Evolutionary conservation across 2,797 vertebrate species (phyloP).

Genomic region (Clarias pachynema): DNA sequence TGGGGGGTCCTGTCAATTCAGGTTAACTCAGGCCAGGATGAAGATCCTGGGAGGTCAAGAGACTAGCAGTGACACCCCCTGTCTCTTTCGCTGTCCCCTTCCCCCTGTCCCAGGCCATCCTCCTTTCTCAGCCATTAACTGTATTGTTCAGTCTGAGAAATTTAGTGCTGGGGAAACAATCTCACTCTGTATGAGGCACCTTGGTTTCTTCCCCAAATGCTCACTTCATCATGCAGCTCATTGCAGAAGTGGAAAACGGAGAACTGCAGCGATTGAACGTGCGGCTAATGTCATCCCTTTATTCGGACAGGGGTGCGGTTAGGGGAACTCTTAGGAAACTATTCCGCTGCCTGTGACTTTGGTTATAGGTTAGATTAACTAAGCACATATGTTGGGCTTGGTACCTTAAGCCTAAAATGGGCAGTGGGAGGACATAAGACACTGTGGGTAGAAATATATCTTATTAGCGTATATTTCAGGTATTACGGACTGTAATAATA

Average conservation of each 20-base stretch:
- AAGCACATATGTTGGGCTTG: slow-evolving; percentile 23
- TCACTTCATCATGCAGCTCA: slow-evolving; percentile 65
- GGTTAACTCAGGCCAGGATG: slow-evolving; percentile 44
- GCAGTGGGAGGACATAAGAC: neutral
- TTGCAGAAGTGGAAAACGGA: slow-evolving; percentile 41
- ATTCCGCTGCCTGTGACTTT: slow-evolving; percentile 32
- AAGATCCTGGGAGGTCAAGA: slow-evolving; percentile 59
- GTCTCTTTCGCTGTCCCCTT: slow-evolving; percentile 32
- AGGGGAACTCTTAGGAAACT: slow-evolving; percentile 36
- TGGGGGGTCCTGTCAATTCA: slow-evolving; percentile 59
- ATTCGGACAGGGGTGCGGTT: slow-evolving; percentile 24
- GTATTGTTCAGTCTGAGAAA: slow-evolving; percentile 75
- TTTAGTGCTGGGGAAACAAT: slow-evolving; percentile 73
- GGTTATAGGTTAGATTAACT: slow-evolving; percentile 44
- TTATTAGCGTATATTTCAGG: neutral
- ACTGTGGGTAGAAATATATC: neutral
- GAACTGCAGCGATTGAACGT: slow-evolving; percentile 46
- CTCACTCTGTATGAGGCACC: slow-evolving; percentile 60
- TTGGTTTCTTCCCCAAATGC: slow-evolving; percentile 56
- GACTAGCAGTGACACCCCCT: slow-evolving; percentile 44
- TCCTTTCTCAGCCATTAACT: slow-evolving; percentile 70
- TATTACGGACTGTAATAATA: neutral
- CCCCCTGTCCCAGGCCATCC: slow-evolving; percentile 29
- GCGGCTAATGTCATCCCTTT: slow-evolving; percentile 47
- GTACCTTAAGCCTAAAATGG: slow-evolving; percentile 34